phyloP scores from a whole-genome alignment of 2,797 vertebrate species.

The Falco rusticolus region DNA sequence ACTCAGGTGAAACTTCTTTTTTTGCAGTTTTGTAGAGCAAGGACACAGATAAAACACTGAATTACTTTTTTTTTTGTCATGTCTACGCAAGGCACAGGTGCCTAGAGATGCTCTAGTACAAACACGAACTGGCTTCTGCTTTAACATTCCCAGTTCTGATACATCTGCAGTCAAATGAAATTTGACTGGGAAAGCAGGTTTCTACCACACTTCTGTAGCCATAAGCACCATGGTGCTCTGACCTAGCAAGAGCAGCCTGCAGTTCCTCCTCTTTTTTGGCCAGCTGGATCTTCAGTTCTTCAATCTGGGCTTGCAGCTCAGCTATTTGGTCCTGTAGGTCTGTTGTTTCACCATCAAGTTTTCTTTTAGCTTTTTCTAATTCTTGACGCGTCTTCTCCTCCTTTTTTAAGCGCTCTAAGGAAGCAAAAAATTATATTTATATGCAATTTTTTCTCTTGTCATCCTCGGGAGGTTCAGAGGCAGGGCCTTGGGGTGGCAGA shows the following conservation, averaged over 20 bases:
- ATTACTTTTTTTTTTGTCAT: accelerated
- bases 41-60: neutral
- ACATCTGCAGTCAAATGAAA: neutral
- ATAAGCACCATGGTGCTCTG: neutral
- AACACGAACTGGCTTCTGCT: accelerated
- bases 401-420: constrained; percentile 93
- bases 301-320: constrained; percentile 94
- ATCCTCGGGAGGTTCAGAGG: neutral
- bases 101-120: neutral
- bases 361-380: constrained; percentile 95
- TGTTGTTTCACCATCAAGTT: constrained; percentile 93
- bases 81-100: neutral
- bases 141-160: neutral
- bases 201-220: neutral
- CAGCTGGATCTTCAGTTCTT: constrained; percentile 93
- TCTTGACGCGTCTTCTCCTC: constrained; percentile 97
- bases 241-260: constrained; percentile 85
- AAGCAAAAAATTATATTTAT: neutral
- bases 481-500: neutral
- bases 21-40: neutral
- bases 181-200: neutral
- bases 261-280: constrained; percentile 97
- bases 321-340: constrained; percentile 97
- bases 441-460: neutral
- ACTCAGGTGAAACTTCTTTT: neutral